Evolutionary conservation across 2,888 invertebrate species (phyloP).

Genomic region (Tupiocoris notatus): DNA sequence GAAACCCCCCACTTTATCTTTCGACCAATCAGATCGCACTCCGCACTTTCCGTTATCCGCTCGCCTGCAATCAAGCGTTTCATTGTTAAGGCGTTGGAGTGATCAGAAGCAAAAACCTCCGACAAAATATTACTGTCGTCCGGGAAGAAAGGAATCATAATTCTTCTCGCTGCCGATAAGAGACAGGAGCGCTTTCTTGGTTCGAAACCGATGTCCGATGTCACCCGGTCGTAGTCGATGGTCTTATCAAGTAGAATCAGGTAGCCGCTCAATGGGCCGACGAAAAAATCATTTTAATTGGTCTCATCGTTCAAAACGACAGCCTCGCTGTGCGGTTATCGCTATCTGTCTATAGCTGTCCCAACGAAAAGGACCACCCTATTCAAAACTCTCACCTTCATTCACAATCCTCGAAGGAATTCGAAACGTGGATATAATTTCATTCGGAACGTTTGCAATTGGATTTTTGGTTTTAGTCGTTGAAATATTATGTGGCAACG

Average conservation of each 20-base stretch:
- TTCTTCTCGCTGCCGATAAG: not conserved
- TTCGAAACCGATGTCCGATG: slow-evolving; percentile 16
- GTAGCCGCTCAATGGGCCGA: slow-evolving; percentile 14
- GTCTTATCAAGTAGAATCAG: slow-evolving; percentile 13
- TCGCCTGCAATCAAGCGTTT: too few relatives aligned
- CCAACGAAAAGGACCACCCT: not conserved
- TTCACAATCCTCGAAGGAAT: too few relatives aligned
- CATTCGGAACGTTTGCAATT: too few relatives aligned
- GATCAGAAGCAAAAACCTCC: not conserved
- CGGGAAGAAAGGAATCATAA: not conserved
- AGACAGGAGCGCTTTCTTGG: not conserved
- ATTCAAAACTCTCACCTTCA: not conserved
- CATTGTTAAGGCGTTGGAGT: not conserved
- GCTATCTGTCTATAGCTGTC: not conserved
- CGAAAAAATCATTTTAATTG: slow-evolving; percentile 26
- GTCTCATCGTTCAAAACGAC: slow-evolving; percentile 16
- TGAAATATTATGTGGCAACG: too few relatives aligned
- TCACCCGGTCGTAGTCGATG: slow-evolving; percentile 11
- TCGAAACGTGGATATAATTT: too few relatives aligned
- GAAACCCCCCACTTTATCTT: too few relatives aligned
- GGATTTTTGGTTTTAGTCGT: too few relatives aligned
- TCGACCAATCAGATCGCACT: too few relatives aligned
- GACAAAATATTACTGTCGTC: slow-evolving; percentile 5
- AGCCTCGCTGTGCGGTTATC: slow-evolving; percentile 5
- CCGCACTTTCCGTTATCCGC: too few relatives aligned